A percentile compares a stretch with the other conserved stretches of the same genome.
Conservation (phyloP, 2,113 vertebrate genomes). For the Tautogolabrus adspersus region DNA sequence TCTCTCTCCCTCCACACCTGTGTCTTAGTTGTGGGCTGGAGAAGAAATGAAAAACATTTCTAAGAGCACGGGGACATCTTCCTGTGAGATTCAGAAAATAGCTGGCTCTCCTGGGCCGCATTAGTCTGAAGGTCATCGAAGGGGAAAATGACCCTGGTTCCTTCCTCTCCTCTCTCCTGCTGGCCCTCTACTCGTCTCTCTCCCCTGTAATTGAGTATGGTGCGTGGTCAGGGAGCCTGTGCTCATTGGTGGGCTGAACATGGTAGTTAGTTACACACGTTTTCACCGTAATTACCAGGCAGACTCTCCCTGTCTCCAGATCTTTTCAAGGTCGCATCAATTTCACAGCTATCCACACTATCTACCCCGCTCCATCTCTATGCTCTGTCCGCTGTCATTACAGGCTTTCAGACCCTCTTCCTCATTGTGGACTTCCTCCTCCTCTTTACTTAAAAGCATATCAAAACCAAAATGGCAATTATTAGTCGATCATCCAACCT, state of each 20-base stretch:
- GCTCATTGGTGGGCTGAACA: slow-evolving; percentile 76
- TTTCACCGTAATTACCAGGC: slow-evolving; percentile 82
- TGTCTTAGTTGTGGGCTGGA: slow-evolving; percentile 11
- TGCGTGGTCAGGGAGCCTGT: slow-evolving; percentile 67
- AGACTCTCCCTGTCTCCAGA: slow-evolving; percentile 69
- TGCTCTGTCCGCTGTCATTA: slow-evolving; percentile 65
- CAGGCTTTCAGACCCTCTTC: slow-evolving; percentile 64
- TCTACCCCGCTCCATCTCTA: slow-evolving; percentile 56
- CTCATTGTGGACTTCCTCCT: slow-evolving; percentile 54
- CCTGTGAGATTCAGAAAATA: slow-evolving; percentile 75
- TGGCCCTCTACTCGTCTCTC: slow-evolving; percentile 53
- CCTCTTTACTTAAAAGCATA: slow-evolving; percentile 73
- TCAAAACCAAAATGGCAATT: slow-evolving; percentile 71
- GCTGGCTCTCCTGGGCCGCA: slow-evolving; percentile 74
- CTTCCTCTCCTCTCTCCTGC: slow-evolving; percentile 54
- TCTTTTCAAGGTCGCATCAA: slow-evolving; percentile 82
- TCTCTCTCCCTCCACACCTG: slow-evolving; percentile 31
- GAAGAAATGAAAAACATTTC: slow-evolving; percentile 1
- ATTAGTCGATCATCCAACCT: slow-evolving; percentile 68
- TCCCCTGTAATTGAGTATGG: slow-evolving; percentile 77
- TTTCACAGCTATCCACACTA: slow-evolving; percentile 75
- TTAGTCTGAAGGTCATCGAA: slow-evolving; percentile 82
- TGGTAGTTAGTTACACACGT: slow-evolving; percentile 83
- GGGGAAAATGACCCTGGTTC: slow-evolving; percentile 72
- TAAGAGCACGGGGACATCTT: slow-evolving; percentile 59